Percentiles rank a stretch among this genome's conserved stretches.
phyloP scores from a whole-genome alignment of 2,113 vertebrate genomes.

The Myotis yumanensis region DNA sequence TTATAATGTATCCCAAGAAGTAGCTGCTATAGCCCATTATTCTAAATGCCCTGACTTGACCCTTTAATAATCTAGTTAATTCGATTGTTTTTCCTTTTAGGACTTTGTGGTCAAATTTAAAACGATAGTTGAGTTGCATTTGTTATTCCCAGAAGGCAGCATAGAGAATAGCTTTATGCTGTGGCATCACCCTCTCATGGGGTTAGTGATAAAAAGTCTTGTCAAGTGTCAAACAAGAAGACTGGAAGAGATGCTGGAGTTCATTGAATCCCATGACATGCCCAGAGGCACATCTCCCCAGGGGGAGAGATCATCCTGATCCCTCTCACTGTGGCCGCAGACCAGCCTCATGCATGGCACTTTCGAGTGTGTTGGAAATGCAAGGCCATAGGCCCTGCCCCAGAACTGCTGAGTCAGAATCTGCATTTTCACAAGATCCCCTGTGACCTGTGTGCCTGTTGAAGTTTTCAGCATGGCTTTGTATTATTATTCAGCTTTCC shows the following conservation, averaged over 20 bases:
- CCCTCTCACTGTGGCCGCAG: neutral
- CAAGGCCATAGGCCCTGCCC: neutral
- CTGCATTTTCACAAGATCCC: neutral
- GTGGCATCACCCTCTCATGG: too few relatives aligned
- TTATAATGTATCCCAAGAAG: neutral
- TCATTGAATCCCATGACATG: accelerated
- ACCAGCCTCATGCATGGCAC: neutral
- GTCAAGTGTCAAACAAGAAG: neutral
- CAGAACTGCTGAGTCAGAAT: neutral
- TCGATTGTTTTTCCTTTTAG: neutral
- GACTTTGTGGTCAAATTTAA: neutral
- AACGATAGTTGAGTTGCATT: slow-evolving; percentile 3
- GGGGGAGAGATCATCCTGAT: neutral
- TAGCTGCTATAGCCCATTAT: neutral
- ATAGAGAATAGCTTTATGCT: neutral
- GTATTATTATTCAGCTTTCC: neutral
- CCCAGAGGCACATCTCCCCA: accelerated
- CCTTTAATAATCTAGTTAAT: slow-evolving; percentile 15
- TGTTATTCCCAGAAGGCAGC: neutral
- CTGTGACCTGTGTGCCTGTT: too few relatives aligned
- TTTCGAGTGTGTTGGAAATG: neutral
- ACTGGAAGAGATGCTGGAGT: neutral
- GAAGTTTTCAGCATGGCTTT: neutral
- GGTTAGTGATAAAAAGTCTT: neutral
- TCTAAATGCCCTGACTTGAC: neutral